phyloP scores from a whole-genome alignment of 2,888 invertebrate species.

The Clusia tigrina region DNA sequence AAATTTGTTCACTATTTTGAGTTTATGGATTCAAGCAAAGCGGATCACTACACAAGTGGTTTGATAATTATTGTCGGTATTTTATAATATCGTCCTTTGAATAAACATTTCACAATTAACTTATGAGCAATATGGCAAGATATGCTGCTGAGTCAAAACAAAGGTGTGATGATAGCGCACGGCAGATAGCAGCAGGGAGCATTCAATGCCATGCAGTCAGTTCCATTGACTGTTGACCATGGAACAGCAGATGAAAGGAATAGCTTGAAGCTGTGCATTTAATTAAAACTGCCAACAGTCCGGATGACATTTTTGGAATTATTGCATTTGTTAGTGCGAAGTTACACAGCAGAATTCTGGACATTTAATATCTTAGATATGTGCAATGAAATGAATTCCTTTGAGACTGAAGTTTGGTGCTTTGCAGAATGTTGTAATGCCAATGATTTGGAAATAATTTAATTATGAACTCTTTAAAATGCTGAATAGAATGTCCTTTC shows the following conservation, averaged over 20 bases:
- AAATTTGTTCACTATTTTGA: no score
- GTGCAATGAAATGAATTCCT: no score
- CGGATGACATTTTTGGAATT: neutral
- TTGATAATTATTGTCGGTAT: no score
- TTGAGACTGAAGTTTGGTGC: no score
- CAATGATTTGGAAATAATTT: neutral
- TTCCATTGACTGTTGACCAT: neutral
- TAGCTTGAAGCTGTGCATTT: slow-evolving; percentile 1
- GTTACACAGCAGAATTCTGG: neutral
- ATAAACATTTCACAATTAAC: no score
- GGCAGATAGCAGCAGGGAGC: neutral
- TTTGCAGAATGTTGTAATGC: no score
- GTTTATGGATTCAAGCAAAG: no score
- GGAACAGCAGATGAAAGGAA: neutral
- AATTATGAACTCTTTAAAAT: neutral
- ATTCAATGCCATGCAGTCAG: neutral
- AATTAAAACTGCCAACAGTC: slow-evolving; percentile 1
- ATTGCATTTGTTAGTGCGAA: neutral
- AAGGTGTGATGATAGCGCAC: slow-evolving; percentile 1
- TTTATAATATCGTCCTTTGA: no score
- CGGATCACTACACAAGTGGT: no score
- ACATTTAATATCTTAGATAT: neutral
- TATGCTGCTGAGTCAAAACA: no score
- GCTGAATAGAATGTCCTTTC: neutral
- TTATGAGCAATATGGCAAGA: no score